Evolutionary conservation across 2,113 vertebrate genomes (phyloP), one percentile per base, ranked within the genome.

Genomic region (Bungarus multicinctus): DNA sequence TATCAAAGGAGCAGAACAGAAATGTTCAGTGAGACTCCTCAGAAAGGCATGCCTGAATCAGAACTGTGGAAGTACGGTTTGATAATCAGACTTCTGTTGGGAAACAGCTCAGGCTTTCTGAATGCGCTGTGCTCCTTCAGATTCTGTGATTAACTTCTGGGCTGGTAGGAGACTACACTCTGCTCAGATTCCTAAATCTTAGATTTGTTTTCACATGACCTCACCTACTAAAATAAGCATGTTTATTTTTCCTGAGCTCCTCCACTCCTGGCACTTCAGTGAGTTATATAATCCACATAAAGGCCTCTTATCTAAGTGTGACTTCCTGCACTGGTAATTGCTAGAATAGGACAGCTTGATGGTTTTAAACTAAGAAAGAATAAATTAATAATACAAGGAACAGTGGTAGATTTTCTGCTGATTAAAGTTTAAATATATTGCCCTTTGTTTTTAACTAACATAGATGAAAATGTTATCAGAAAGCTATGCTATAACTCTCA

Each of bases 311-410:
- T 81, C 69, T 81, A 81, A 81, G n/a, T 81, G n/a, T 81, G 69
- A 81, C 69, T 16, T 81, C n/a, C 69, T 81, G 93, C 93, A 23
- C 0, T 34, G 47, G 18, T 6, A 16, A 58, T 20, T 10, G 91
- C 20, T 22, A 3, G 22, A 52, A 30, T 88, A 50, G 43, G 91
- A 93, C 50, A 25, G 1, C 30, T 91, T 91, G 39, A 20, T 27
- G 74, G 22, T 4, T 43, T 91, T 89, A 93, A 93, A 93, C 0
- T 7, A 86, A 60, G 1, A 88, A 95, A 88, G 27, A 57, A 0
- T 47, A 89, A 93, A 93, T 93, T 92, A 92, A 88, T 94, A 93
- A 94, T 87, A 4, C 8, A 89, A 91, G 85, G 23, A 87, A 60
- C 20, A 25, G 89, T 91, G 27, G 92, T 90, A 95, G 23, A 30